phyloP scores from a whole-genome alignment of 2,888 invertebrate genomes.

The Malachius bipustulatus region DNA sequence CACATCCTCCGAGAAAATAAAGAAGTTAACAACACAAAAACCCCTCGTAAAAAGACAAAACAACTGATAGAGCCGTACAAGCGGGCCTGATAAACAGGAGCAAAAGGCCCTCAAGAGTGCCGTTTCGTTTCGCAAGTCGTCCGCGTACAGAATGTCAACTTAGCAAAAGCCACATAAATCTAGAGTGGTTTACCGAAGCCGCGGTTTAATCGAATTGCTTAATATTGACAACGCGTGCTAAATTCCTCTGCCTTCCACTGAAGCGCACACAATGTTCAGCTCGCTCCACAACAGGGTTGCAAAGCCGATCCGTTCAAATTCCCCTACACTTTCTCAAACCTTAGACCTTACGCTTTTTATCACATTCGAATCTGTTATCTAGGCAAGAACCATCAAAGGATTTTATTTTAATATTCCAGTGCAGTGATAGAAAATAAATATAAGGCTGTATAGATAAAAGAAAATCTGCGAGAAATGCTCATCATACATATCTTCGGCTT shows the following conservation, averaged over 20 bases:
- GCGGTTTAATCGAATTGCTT: constrained; percentile 32
- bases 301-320: too few species aligned
- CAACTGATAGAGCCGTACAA: constrained; percentile 18
- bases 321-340: too few species aligned
- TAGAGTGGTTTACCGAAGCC: constrained; percentile 26
- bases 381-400: too few species aligned
- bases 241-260: constrained; percentile 25
- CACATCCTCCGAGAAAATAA: constrained; percentile 15
- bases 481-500: too few species aligned
- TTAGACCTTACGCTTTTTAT: too few species aligned
- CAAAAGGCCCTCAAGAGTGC: constrained; percentile 29
- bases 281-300: too few species aligned
- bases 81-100: constrained; percentile 26
- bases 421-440: too few species aligned
- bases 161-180: constrained; percentile 26
- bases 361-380: too few species aligned
- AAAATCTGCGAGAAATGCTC: too few species aligned
- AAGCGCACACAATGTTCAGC: too few species aligned
- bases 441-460: too few species aligned
- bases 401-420: too few species aligned
- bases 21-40: constrained; percentile 16
- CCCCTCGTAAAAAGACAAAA: constrained; percentile 17
- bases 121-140: constrained; percentile 25
- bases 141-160: constrained; percentile 27
- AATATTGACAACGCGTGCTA: constrained; percentile 30